Conservation (phyloP, 2,797 vertebrate species). For the Meda fulgida region DNA sequence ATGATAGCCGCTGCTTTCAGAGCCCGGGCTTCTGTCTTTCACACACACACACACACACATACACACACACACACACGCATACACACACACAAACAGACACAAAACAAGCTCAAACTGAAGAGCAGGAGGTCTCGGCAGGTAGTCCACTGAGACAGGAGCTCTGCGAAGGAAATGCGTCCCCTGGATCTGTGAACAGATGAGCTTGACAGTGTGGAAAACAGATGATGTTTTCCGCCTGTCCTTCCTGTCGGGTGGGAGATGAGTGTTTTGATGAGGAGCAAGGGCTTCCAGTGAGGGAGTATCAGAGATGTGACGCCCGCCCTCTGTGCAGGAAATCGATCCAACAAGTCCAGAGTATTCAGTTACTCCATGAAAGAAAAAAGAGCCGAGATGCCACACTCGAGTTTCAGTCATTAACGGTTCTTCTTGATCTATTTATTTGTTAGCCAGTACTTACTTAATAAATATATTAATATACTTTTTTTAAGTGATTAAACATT, state of each 20-base stretch:
- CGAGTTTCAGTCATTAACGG: slow-evolving; percentile 64
- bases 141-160: slow-evolving; percentile 28
- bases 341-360: slow-evolving; percentile 43
- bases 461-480: neutral
- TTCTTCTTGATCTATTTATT: slow-evolving; percentile 69
- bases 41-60: slow-evolving; percentile 43
- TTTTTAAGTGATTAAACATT: slow-evolving; percentile 5
- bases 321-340: neutral
- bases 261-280: slow-evolving; percentile 6
- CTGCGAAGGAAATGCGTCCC: neutral
- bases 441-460: neutral
- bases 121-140: slow-evolving; percentile 39
- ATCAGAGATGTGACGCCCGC: neutral
- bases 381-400: slow-evolving; percentile 43
- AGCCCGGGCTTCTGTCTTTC: neutral
- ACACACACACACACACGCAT: slow-evolving; percentile 50
- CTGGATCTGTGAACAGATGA: slow-evolving; percentile 14
- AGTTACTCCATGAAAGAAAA: slow-evolving; percentile 56
- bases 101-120: slow-evolving; percentile 49
- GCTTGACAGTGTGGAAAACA: neutral
- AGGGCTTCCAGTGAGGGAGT: neutral
- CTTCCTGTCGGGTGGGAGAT: neutral
- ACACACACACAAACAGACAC: slow-evolving; percentile 48
- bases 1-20: slow-evolving; percentile 45
- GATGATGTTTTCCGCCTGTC: slow-evolving; percentile 22